phyloP scores from a whole-genome alignment of 1,140 invertebrate genomes.

The Ostrea edulis region DNA sequence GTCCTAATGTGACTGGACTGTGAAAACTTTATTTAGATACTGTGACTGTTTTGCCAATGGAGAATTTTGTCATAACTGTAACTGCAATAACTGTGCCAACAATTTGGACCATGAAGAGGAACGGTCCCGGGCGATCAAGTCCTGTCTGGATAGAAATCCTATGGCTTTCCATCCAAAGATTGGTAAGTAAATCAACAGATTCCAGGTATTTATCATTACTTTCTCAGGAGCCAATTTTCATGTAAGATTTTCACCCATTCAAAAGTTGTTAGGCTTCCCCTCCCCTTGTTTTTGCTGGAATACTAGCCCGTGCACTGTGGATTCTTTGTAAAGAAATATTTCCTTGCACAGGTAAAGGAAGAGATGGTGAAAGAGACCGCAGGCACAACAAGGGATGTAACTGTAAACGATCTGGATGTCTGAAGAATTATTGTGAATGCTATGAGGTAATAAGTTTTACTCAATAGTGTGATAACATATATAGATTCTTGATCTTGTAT shows the following conservation, averaged over 20 bases:
- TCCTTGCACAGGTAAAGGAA: conserved; percentile 69
- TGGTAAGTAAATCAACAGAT: conserved; percentile 83
- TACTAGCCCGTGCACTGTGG: no score
- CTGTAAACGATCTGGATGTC: conserved; percentile 98
- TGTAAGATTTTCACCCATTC: no score
- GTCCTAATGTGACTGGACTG: no score
- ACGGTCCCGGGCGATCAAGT: conserved; percentile 94
- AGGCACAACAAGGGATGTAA: conserved; percentile 99
- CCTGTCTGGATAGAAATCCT: conserved; percentile 96
- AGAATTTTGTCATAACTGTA: conserved; percentile 99
- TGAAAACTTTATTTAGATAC: conserved; percentile 83
- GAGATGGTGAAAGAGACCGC: conserved; percentile 74
- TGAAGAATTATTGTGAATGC: conserved; percentile 99
- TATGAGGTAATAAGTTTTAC: conserved; percentile 89
- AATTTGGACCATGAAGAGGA: conserved; percentile 98
- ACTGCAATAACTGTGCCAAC: conserved; percentile 98
- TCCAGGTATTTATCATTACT: not conserved
- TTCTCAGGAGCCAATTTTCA: no score
- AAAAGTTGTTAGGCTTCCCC: no score
- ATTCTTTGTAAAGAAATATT: not conserved
- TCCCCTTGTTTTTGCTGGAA: no score
- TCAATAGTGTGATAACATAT: not conserved
- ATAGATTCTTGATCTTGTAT: no score
- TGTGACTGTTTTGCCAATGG: conserved; percentile 99
- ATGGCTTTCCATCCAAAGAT: conserved; percentile 98